Evolutionary conservation across 1,140 invertebrate species (phyloP), one percentile per base, ranked within the genome.

Genomic region (Asobara japonica): DNA sequence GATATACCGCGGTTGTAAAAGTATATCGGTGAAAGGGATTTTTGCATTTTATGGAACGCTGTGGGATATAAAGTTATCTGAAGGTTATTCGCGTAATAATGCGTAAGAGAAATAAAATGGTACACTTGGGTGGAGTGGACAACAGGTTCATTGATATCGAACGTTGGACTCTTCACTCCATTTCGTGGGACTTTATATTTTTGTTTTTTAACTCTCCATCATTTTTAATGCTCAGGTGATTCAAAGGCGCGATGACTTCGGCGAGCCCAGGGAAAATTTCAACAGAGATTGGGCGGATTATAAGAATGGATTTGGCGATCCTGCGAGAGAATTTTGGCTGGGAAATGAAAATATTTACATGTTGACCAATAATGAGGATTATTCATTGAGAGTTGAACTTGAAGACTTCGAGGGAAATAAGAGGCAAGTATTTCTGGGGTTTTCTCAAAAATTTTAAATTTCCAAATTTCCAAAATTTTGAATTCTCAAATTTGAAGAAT

Each of bases 211-310:
- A 36, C 11, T 36, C 31, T 36, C 11, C 11, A 56, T 18, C 11
- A 70, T 27, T 68, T 18, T 56, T 18, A 60, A 20, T 36, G 25
- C 79, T 13, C 77, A 97, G 96, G 94, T 97, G 0, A 95, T 97
- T 74, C 95, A 97, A 90, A 88, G 95, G 48, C 88, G 96, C 51
- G 95, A 96, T 74, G 95, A 97, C 78, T 95, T 94, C 77, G 94
- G 93, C 0, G 91, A 96, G 7, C 92, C 94, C 0, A 90, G 95
- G 10, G 96, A 97, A 82, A 97, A 95, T 82, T 98, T 98, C 88
- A 96, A 97, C 83, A 88, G 95, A 11, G 95, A 96, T 79, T 98
- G 96, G 96, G 90, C 93, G n/a, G 96, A 97, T 80, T 98, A 98
- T 84, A 96, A 96, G 83, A 94, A 96, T 78, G 97, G 97, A 11